Percentiles rank a stretch among this genome's conserved stretches.
phyloP scores from a whole-genome alignment of 1,140 invertebrate genomes.

The Microplitis demolitor region DNA sequence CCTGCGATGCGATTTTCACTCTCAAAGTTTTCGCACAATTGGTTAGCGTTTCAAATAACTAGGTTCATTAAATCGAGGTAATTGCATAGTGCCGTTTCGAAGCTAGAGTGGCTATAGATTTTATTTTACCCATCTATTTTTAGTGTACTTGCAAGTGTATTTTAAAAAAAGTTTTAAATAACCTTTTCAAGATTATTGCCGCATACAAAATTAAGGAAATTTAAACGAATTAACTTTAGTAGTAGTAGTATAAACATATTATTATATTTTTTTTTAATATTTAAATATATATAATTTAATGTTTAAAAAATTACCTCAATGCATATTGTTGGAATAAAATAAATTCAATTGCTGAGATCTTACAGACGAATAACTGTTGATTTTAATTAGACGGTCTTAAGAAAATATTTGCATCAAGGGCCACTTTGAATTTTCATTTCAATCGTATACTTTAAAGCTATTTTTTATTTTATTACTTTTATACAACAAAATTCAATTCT shows the following conservation, averaged over 20 bases:
- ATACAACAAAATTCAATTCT: too few relatives aligned
- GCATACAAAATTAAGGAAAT: too few relatives aligned
- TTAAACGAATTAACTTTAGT: too few relatives aligned
- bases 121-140: background rate
- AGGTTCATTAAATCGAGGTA: background rate
- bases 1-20: background rate
- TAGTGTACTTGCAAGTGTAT: background rate
- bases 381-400: conserved; percentile 1
- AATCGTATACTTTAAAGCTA: background rate
- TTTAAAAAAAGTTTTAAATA: too few relatives aligned
- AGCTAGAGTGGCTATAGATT: background rate
- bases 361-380: background rate
- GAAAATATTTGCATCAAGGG: background rate
- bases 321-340: too few relatives aligned
- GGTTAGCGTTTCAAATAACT: background rate
- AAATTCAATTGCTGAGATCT: too few relatives aligned
- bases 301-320: too few relatives aligned
- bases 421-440: background rate
- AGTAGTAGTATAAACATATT: too few relatives aligned
- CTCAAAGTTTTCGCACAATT: conserved; percentile 3
- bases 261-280: too few relatives aligned
- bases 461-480: background rate
- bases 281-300: too few relatives aligned
- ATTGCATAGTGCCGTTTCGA: background rate
- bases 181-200: too few relatives aligned